These are phyloP conservation scores for Lycaon pictus DNA, from an alignment of 2,113 vertebrate genomes.

Conservation along the genomic window DNA sequence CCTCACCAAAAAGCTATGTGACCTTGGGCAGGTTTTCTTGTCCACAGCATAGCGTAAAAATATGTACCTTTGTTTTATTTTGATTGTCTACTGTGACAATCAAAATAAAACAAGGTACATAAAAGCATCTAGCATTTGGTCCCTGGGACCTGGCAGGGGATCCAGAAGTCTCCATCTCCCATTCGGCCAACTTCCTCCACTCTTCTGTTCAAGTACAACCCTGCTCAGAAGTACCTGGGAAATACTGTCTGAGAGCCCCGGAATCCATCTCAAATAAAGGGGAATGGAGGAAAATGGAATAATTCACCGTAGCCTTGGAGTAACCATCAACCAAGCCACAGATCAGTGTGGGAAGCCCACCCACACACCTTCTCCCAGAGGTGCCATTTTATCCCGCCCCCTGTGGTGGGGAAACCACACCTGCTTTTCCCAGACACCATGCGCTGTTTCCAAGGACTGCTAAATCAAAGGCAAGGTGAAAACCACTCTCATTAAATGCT, in stretches of 20 bases:
- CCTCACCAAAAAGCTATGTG: not conserved
- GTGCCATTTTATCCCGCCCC: rapidly evolving
- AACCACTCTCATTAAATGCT: not conserved
- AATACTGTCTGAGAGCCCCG: not conserved
- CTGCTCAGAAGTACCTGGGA: not conserved
- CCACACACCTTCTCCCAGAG: not conserved
- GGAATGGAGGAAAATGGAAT: not conserved
- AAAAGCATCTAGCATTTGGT: not conserved
- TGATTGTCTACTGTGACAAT: not conserved
- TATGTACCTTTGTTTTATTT: not conserved
- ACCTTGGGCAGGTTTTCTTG: not conserved
- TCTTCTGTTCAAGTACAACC: not conserved
- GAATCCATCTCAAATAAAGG: not conserved
- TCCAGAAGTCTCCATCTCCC: not conserved
- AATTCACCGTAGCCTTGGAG: not conserved
- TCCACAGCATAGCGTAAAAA: not conserved
- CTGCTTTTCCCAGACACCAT: not conserved
- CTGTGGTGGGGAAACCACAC: not conserved
- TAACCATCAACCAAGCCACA: not conserved
- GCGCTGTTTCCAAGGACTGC: not conserved
- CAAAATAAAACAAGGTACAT: not conserved
- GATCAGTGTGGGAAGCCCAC: not conserved
- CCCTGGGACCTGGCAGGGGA: too few relatives aligned
- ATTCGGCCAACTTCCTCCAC: not conserved
- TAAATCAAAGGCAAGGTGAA: constrained; percentile 33